These are phyloP conservation scores for Parnassius glacialis DNA, from an alignment of 2,888 invertebrate genomes.

Conservation along the genomic window DNA sequence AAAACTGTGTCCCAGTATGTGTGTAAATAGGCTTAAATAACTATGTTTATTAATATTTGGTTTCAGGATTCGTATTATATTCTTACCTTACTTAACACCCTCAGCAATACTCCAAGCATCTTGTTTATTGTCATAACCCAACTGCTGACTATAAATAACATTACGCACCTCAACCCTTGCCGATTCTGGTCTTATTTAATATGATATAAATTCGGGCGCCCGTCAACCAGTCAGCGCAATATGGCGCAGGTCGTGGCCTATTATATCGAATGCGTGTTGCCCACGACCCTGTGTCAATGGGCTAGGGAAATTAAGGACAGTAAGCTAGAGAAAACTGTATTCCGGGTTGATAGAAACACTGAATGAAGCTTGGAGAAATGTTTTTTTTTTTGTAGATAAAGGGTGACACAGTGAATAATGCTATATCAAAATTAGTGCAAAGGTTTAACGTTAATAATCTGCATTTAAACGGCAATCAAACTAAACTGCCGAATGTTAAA, in stretches of 20 bases:
- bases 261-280: conserved; percentile 64
- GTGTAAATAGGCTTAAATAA: no score
- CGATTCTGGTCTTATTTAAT: conserved; percentile 53
- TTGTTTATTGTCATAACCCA: conserved; percentile 35
- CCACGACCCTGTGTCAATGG: conserved; percentile 54
- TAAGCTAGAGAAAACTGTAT: conserved; percentile 3
- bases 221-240: conserved; percentile 73
- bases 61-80: neutral
- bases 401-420: no score
- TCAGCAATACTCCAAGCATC: conserved; percentile 20
- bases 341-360: neutral
- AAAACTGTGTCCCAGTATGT: no score
- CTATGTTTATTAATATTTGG: neutral
- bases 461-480: no score
- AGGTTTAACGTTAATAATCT: no score
- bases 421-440: no score
- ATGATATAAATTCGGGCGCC: conserved; percentile 69
- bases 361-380: no score
- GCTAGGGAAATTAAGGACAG: conserved; percentile 35
- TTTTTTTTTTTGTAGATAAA: no score
- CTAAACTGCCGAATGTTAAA: no score
- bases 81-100: conserved; percentile 1
- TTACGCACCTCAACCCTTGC: conserved; percentile 70
- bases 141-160: conserved; percentile 63
- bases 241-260: conserved; percentile 69